These are phyloP conservation scores for Palythoa heliodiscus DNA, from an alignment of 92 coral and sea anemone species.

Conservation along the genomic window DNA sequence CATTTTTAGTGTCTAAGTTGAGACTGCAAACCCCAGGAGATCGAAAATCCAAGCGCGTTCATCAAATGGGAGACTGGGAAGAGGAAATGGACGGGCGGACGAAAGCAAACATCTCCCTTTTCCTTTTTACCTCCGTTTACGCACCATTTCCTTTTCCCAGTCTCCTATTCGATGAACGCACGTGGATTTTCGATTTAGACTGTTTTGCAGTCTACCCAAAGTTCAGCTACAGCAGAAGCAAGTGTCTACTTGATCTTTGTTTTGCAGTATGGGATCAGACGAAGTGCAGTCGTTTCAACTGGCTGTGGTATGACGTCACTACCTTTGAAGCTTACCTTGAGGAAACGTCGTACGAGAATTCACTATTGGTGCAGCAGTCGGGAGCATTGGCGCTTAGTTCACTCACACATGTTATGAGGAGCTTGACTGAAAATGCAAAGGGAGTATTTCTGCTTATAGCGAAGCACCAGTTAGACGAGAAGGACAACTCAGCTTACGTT, in stretches of 20 bases:
- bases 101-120: no score
- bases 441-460: constrained; percentile 85
- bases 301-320: constrained; percentile 98
- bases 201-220: no score
- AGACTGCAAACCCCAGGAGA: no score
- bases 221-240: background rate
- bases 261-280: constrained; percentile 95
- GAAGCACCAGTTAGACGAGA: constrained; percentile 82
- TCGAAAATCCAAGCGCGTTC: no score
- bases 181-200: no score
- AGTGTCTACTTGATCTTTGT: background rate
- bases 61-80: no score
- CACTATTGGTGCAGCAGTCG: constrained; percentile 91
- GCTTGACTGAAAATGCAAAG: constrained; percentile 90
- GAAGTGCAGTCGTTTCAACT: constrained; percentile 89
- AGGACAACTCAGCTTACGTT: constrained; percentile 76
- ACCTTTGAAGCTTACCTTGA: constrained; percentile 94
- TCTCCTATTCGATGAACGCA: no score
- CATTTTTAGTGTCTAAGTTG: no score
- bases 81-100: no score
- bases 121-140: no score
- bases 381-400: constrained; percentile 96
- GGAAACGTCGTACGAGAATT: constrained; percentile 97
- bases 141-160: no score
- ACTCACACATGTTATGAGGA: constrained; percentile 90